A percentile compares a stretch with the other conserved stretches of the same genome.
phyloP scores from a whole-genome alignment of 2,797 vertebrate genomes.

The Periophthalmus magnuspinnatus region DNA sequence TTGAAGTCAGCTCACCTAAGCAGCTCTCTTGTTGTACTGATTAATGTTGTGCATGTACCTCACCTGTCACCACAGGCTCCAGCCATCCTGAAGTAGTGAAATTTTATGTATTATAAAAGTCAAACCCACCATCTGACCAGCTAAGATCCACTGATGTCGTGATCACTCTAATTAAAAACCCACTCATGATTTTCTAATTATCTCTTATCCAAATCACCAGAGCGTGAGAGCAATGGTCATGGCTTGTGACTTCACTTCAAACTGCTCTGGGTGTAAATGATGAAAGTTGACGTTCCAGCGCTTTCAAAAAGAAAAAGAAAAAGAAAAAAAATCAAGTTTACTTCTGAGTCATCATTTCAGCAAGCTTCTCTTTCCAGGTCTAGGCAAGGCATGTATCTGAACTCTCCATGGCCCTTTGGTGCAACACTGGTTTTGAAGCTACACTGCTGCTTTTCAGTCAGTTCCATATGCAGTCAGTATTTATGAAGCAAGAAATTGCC shows the following conservation, averaged over 20 bases:
- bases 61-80: neutral
- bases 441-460: neutral
- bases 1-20: neutral
- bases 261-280: conserved; percentile 24
- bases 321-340: neutral
- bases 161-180: neutral
- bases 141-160: neutral
- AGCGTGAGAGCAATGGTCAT: neutral
- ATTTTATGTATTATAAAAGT: neutral
- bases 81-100: neutral
- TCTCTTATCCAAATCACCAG: neutral
- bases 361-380: conserved; percentile 9
- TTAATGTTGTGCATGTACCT: neutral
- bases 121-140: neutral
- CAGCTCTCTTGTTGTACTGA: neutral
- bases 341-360: conserved; percentile 27
- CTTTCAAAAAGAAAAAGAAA: conserved; percentile 29
- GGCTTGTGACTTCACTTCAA: conserved; percentile 10
- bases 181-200: neutral
- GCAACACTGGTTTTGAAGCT: conserved; percentile 16
- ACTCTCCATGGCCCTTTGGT: conserved; percentile 11
- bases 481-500: conserved; percentile 10
- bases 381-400: conserved; percentile 1
- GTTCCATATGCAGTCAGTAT: conserved; percentile 1
- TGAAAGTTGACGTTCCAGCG: conserved; percentile 13